These are phyloP conservation scores for Andinoacara biseriatus DNA, from an alignment of 2,113 vertebrate genomes.

Conservation along the genomic window DNA sequence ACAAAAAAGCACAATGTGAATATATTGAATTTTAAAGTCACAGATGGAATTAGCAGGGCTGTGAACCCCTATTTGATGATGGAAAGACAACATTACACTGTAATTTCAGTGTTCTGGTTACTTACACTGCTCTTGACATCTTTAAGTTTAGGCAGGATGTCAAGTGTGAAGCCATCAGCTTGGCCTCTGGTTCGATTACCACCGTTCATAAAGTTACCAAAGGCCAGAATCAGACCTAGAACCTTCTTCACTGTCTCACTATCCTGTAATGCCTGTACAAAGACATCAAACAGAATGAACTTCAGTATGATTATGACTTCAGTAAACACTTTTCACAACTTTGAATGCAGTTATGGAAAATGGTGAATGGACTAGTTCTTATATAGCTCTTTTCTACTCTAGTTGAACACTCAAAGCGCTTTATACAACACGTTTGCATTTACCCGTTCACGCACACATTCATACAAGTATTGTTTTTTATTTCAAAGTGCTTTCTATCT, in stretches of 20 bases:
- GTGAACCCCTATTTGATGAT: background rate
- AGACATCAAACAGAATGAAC: background rate
- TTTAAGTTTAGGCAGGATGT: constrained; percentile 97
- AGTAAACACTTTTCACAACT: background rate
- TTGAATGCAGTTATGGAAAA: background rate
- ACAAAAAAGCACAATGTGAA: background rate
- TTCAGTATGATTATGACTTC: background rate
- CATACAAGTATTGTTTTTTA: too few relatives aligned
- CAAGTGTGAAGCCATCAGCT: constrained; percentile 93
- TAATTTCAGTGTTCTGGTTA: constrained; percentile 41
- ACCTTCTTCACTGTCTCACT: constrained; percentile 86
- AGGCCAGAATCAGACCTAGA: constrained; percentile 92
- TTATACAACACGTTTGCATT: too few relatives aligned
- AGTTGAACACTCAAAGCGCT: too few relatives aligned
- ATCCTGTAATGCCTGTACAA: constrained; percentile 84
- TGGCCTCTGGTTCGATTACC: constrained; percentile 95
- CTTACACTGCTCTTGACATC: constrained; percentile 99
- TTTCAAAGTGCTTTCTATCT: too few relatives aligned
- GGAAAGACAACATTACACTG: background rate
- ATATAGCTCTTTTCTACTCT: too few relatives aligned
- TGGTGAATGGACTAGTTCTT: too few relatives aligned
- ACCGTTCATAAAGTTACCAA: constrained; percentile 99
- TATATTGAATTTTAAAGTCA: background rate
- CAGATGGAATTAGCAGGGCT: background rate
- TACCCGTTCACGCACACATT: too few relatives aligned